Base-by-base conservation (phyloP, 1,140 invertebrate species). In the Halotydeus destructor region DNA sequence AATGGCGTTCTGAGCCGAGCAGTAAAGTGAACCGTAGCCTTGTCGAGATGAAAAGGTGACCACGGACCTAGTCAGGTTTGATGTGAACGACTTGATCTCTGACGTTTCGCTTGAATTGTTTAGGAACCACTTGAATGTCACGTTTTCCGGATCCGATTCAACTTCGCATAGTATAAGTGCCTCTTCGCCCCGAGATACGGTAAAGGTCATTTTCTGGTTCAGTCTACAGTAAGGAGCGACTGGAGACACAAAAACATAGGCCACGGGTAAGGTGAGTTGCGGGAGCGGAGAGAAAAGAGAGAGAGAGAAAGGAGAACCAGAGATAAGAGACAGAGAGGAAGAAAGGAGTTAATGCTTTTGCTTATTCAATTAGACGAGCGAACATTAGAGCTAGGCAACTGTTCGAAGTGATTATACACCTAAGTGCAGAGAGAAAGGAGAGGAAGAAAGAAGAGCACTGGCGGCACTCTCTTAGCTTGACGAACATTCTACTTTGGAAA, bases 111-210 rank as follows among this genome's bases (percentile, higher is more conserved):
- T 78, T 2, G 82, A 49, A 34, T 53, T 54, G 42, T 56, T 56
- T 23, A 56, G 46, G 36, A 46, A 49, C 55, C 55, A 56, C 25
- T 45, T 47, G 41, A 55, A 55, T 3, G 48, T 43, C 3, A 55
- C 48, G 25, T 45, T 46, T 3, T 28, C 40, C 8, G 82, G 82
- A 54, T 84, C 80, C 44, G 79, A 74, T 51, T 82, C 79, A 42
- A 86, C 79, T 51, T 78, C 72, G 57, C 82, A 88, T 49, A 72
- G 70, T 43, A 88, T 60, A 25, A 70, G 68, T 12, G 81, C 73
- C n/a, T 76, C 80, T 59, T 85, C 81, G 54, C 80, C 75, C 53
- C 80, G 79, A 41, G 83, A 61, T 5, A 81, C 80, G 2, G 80
- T 79, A 42, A 50, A 53, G 12, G 43, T 41, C 77, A 71, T 55